Evolutionary conservation across 2,797 vertebrate species (phyloP).

Genomic region (Typhlichthys eigenmanni): DNA sequence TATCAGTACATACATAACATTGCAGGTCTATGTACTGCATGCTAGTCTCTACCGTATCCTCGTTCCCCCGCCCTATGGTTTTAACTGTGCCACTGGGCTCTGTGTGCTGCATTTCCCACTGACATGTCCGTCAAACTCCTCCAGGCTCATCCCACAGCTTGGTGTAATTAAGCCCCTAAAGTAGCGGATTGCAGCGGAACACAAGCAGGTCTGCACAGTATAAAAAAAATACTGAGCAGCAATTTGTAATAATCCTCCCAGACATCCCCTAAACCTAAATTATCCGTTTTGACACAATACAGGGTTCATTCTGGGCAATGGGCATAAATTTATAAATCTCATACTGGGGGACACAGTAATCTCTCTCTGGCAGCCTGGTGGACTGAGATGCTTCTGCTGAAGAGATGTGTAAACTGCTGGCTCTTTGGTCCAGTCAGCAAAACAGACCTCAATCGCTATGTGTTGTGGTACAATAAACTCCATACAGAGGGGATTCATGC

Average conservation of each 20-base stretch:
- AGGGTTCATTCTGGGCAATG: conserved; percentile 72
- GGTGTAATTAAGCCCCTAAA: conserved; percentile 74
- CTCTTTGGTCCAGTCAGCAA: conserved; percentile 34
- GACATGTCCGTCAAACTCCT: conserved; percentile 60
- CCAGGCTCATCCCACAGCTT: conserved; percentile 55
- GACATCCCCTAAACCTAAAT: conserved; percentile 72
- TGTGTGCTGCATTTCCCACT: conserved; percentile 52
- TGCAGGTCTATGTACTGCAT: no score
- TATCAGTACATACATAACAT: not conserved
- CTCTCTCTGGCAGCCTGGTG: conserved; percentile 61
- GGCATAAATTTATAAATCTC: conserved; percentile 75
- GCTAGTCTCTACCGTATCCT: no score
- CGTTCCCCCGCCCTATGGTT: conserved; percentile 21
- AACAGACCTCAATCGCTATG: conserved; percentile 34
- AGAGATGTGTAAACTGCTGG: conserved; percentile 42
- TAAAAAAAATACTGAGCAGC: conserved; percentile 63
- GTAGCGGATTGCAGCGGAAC: conserved; percentile 60
- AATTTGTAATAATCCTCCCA: conserved; percentile 72
- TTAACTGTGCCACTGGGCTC: conserved; percentile 41
- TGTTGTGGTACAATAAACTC: conserved; percentile 42
- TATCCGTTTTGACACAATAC: conserved; percentile 75
- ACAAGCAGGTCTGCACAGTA: conserved; percentile 44
- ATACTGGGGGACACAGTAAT: conserved; percentile 61
- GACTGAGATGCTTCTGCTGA: conserved; percentile 41
- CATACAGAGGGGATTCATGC: conserved; percentile 25